Evolutionary conservation across 2,797 vertebrate species (phyloP).

Genomic region (Darevskia nairensis): DNA sequence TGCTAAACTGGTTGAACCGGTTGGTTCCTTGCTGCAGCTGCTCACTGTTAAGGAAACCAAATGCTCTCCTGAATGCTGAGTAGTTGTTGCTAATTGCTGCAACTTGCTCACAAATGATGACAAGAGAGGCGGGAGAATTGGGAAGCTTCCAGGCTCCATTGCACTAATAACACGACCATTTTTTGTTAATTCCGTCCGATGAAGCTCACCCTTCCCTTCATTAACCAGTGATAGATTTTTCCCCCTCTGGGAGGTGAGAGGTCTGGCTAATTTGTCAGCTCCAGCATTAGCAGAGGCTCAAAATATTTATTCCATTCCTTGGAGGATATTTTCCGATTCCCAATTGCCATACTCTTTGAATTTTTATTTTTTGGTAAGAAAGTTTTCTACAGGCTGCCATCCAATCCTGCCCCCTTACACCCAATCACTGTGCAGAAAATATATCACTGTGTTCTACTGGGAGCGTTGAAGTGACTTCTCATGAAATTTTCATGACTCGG

Average conservation of each 20-base stretch:
- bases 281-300: not conserved
- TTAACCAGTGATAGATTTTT: fast-evolving
- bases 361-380: not conserved
- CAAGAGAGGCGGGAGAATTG: not conserved
- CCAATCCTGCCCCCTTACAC: not conserved
- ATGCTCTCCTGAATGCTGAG: not conserved
- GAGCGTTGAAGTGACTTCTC: constrained; percentile 9
- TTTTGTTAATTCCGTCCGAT: not conserved
- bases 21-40: not conserved
- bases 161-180: not conserved
- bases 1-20: not conserved
- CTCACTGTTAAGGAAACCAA: not conserved
- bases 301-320: not conserved
- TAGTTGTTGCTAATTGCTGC: not conserved
- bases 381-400: not conserved
- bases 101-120: not conserved
- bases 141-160: not conserved
- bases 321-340: not conserved
- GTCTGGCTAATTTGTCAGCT: not conserved
- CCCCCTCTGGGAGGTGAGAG: not conserved
- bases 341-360: not conserved
- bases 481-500: constrained; percentile 21
- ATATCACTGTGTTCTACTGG: constrained; percentile 14
- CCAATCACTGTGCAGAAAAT: not conserved
- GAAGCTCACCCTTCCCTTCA: not conserved